Evolutionary conservation across 2,888 invertebrate species (phyloP).

Genomic region (Alloscopus bannaensis): DNA sequence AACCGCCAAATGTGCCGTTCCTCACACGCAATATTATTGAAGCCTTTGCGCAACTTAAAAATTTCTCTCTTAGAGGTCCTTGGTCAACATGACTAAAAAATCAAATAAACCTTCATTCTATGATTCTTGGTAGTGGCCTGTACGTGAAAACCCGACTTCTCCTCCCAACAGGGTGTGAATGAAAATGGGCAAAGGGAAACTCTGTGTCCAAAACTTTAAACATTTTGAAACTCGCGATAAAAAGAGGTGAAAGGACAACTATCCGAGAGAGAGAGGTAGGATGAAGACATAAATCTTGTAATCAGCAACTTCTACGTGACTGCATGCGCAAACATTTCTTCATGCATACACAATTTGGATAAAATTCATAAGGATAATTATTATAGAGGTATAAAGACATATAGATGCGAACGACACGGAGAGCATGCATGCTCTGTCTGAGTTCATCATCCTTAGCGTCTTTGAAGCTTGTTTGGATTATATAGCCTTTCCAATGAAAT

Average conservation of each 20-base stretch:
- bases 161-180: no score
- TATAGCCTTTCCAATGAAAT: no score
- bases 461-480: constrained; percentile 23
- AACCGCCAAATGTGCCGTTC: constrained; percentile 22
- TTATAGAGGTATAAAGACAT: constrained; percentile 35
- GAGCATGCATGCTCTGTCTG: not conserved
- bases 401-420: not conserved
- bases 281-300: constrained; percentile 65
- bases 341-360: constrained; percentile 52
- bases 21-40: no score
- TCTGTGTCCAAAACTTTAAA: no score
- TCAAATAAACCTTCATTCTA: no score
- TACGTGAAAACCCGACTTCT: no score
- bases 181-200: no score
- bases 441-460: constrained; percentile 50
- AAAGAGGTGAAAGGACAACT: constrained; percentile 20
- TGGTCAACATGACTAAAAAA: no score
- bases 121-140: no score
- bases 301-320: constrained; percentile 65
- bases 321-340: constrained; percentile 60
- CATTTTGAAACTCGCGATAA: no score
- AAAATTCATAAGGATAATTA: constrained; percentile 56
- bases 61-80: no score
- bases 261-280: constrained; percentile 41
- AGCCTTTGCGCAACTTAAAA: no score